Base-by-base conservation (phyloP, 2,113 vertebrate species). In the Phalacrocorax pelagicus region DNA sequence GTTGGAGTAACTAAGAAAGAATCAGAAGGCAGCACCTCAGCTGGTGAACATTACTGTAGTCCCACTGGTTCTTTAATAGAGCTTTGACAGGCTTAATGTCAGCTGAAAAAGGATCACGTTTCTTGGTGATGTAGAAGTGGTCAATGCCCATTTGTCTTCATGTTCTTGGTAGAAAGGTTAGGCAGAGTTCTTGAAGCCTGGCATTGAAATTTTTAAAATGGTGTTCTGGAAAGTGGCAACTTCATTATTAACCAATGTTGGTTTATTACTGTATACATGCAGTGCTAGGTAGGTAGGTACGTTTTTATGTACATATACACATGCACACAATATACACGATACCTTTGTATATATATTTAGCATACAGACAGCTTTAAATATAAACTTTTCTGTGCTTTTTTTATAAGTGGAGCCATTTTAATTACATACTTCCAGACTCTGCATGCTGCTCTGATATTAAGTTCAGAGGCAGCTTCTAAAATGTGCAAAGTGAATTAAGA, bases 401-500 rank as follows among this genome's bases (percentile, higher is more conserved):
- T 72, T 9, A 12, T 65, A 51, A 55, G 24, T 55, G 5, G 29
- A 88, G 47, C 42, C 15, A 38, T 70, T 77, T 70, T 73, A 75
- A 34, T 80, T 65, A 49, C 29, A 36, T 75, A 55, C n/a, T 77
- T 80, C 24, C 46, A 80, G 32, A 65, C 44, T 80, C 57, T 57
- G 20, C 5, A 12, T 65, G 42, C 51, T 89, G 54, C 71, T 90
- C 74, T 89, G 29, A 86, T 6, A 18, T 34, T 75, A 58, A 90
- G 51, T 65, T 81, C 32, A 12, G 74, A 81, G 63, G 85, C 69
- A 81, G 75, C 81, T 81, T 89, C 4, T 3, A 90, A 91, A 95
- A 94, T 42, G 19, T 77, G 79, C 46, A 92, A 93, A 94, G 73
- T 58, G 54, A 85, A 52, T 57, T 86, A 86, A 85, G 80, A 95